Percentiles rank a stretch among this genome's conserved stretches.
Evolutionary conservation across 1,140 invertebrate genomes (phyloP).

Genomic region (Microplitis mediator): DNA sequence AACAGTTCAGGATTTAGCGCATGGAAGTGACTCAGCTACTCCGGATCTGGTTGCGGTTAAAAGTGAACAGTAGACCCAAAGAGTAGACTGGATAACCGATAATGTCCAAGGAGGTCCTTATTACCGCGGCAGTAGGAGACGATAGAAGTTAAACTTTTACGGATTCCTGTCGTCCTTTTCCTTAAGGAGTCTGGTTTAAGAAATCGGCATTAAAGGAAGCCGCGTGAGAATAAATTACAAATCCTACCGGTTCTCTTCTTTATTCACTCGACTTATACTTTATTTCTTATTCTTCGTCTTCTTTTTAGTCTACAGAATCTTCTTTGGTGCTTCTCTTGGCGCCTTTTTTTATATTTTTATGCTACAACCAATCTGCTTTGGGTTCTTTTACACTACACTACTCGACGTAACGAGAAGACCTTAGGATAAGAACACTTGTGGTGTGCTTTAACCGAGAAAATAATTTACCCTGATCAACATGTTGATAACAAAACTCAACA

Average conservation of each 20-base stretch:
- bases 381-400: no score
- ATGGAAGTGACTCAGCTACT: background rate
- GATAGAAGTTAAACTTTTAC: slow-evolving; percentile 37
- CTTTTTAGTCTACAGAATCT: background rate
- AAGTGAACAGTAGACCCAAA: background rate
- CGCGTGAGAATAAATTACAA: slow-evolving; percentile 29
- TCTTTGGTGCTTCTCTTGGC: slow-evolving; percentile 1
- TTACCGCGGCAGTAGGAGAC: slow-evolving; percentile 37
- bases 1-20: no score
- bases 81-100: slow-evolving; percentile 40
- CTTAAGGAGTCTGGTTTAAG: background rate
- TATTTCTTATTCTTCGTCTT: background rate
- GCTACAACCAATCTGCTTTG: background rate
- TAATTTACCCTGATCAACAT: no score
- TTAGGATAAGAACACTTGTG: no score
- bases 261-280: background rate
- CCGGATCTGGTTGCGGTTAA: background rate
- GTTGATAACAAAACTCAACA: no score
- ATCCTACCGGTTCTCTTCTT: slow-evolving; percentile 27
- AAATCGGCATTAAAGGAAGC: slow-evolving; percentile 23
- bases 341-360: background rate
- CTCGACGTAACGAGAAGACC: no score
- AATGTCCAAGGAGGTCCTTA: slow-evolving; percentile 46
- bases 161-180: slow-evolving; percentile 36
- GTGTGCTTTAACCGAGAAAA: no score